These are phyloP conservation scores for Lacerta viridis DNA, from an alignment of 2,797 vertebrate species.

Conservation along the genomic window DNA sequence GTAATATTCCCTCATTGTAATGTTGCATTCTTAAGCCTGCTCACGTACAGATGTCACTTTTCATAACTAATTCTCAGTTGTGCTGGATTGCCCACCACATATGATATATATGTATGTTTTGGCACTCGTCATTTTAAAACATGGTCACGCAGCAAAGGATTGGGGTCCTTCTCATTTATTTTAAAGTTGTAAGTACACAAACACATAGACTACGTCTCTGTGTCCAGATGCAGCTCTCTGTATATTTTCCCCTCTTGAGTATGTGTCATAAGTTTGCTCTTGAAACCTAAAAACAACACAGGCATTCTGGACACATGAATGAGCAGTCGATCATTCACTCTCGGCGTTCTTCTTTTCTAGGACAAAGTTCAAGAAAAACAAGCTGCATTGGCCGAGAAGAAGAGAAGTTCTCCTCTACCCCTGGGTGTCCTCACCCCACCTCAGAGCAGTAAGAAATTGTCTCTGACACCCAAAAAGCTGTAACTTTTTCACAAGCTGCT, in stretches of 20 bases:
- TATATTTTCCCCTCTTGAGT: neutral
- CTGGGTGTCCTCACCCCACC: slow-evolving; percentile 93
- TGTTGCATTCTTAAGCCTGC: neutral
- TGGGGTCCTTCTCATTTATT: neutral
- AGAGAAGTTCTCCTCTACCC: slow-evolving; percentile 85
- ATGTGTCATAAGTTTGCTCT: neutral
- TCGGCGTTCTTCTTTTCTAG: slow-evolving; percentile 74
- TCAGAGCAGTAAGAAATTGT: slow-evolving; percentile 90
- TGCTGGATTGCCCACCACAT: neutral
- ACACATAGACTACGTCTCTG: neutral
- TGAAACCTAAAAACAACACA: neutral
- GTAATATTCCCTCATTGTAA: too few relatives aligned
- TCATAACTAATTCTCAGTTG: neutral
- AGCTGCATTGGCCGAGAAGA: slow-evolving; percentile 84
- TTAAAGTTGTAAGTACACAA: neutral
- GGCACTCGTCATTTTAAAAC: neutral
- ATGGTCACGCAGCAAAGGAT: neutral
- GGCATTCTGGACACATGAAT: neutral
- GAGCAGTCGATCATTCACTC: neutral
- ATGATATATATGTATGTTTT: neutral
- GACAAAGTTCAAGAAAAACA: slow-evolving; percentile 89
- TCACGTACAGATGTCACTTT: too few relatives aligned
- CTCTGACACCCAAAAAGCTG: slow-evolving; percentile 54
- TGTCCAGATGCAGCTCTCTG: neutral
- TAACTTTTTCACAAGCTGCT: slow-evolving; percentile 60